Conservation (phyloP, 1,140 invertebrate species). For the Drosophila sproati region DNA sequence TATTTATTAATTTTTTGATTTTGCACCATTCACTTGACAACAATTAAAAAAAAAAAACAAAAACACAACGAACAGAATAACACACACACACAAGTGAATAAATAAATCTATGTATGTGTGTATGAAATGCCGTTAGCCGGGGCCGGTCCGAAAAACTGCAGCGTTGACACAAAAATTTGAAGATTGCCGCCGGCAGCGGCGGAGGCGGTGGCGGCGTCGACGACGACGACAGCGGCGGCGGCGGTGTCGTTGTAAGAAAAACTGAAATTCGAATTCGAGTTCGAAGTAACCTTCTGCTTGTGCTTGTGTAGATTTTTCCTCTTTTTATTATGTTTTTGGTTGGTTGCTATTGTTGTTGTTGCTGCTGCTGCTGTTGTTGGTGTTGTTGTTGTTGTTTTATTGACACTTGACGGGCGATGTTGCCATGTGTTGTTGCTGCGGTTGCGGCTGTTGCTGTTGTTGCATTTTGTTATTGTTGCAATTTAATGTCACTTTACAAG, state of each 20-base stretch:
- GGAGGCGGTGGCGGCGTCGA: too few species aligned
- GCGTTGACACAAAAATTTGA: conserved; percentile 35
- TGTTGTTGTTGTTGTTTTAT: conserved; percentile 37
- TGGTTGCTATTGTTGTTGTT: neutral
- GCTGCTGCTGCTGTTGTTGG: neutral
- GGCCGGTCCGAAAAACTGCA: conserved; percentile 28
- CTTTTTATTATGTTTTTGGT: conserved; percentile 9
- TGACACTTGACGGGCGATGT: conserved; percentile 43
- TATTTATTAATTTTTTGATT: neutral
- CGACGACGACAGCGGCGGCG: conserved; percentile 10
- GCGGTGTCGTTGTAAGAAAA: conserved; percentile 21
- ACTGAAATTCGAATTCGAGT: conserved; percentile 31
- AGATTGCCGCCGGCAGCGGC: conserved; percentile 38
- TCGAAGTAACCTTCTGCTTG: conserved; percentile 43
- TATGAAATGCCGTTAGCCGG: conserved; percentile 32
- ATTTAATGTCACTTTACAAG: conserved; percentile 57
- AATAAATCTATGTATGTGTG: conserved; percentile 4
- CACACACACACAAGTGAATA: conserved; percentile 2
- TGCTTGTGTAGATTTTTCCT: conserved; percentile 20
- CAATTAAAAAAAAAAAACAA: conserved; percentile 25
- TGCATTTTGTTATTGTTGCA: conserved; percentile 48
- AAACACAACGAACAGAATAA: conserved; percentile 11
- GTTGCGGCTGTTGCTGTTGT: conserved; percentile 20
- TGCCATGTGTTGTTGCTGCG: conserved; percentile 23
- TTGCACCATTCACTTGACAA: conserved; percentile 41